These are phyloP conservation scores for Larimichthys polyactis DNA, from an alignment of 2,113 vertebrate genomes.

Conservation along the genomic window DNA sequence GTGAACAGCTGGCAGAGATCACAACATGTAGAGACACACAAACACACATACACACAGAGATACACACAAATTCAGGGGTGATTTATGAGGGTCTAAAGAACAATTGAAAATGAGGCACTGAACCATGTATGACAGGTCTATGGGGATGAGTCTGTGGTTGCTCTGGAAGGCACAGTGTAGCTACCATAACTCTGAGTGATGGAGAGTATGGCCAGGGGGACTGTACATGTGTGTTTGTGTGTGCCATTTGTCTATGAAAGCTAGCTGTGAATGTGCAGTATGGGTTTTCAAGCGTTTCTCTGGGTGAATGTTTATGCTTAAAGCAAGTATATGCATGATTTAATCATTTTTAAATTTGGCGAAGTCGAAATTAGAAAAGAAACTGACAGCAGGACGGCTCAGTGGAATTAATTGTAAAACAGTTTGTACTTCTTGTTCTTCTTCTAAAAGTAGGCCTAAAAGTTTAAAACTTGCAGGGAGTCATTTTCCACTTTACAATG, in stretches of 20 bases:
- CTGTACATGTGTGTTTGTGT: neutral
- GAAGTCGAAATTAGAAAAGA: neutral
- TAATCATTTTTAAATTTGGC: neutral
- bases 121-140: conserved; percentile 70
- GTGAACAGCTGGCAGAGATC: conserved; percentile 49
- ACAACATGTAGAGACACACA: conserved; percentile 5
- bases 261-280: neutral
- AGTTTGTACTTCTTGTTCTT: neutral
- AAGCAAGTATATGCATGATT: neutral
- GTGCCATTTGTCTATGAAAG: neutral
- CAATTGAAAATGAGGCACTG: conserved; percentile 77
- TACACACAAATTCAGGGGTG: conserved; percentile 46
- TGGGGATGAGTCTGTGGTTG: conserved; percentile 57
- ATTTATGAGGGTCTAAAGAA: conserved; percentile 75
- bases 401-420: neutral
- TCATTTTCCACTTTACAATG: neutral
- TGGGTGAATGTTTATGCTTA: neutral
- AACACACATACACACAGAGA: conserved; percentile 2
- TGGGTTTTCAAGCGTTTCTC: neutral
- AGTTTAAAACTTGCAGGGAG: neutral
- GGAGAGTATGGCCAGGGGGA: conserved; percentile 43
- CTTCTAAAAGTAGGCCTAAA: neutral
- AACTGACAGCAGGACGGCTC: neutral
- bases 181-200: conserved; percentile 66
- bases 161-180: conserved; percentile 51